Conservation (phyloP, 37 sponge, comb jelly and placozoan species). For the Chondrosia reniformis region DNA sequence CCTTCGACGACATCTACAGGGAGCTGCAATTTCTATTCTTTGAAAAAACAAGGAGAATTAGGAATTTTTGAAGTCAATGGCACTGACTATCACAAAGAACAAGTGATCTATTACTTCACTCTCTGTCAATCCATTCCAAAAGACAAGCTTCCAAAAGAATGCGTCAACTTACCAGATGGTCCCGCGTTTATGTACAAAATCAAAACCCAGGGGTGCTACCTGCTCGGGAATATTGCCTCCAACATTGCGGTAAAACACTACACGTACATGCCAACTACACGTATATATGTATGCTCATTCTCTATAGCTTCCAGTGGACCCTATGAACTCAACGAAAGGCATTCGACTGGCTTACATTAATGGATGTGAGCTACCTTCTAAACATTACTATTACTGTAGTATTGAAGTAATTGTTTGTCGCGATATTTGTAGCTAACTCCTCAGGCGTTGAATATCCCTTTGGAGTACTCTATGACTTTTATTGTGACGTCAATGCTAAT, state of each 20-base stretch:
- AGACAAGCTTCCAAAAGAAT: conserved; percentile 19
- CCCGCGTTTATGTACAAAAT: conserved; percentile 35
- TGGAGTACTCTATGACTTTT: conserved; percentile 51
- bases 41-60: conserved; percentile 4
- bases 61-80: background rate
- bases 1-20: conserved; percentile 23
- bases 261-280: background rate
- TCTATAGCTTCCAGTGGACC: conserved; percentile 64
- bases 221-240: conserved; percentile 31
- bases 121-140: conserved; percentile 30
- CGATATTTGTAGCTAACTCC: background rate
- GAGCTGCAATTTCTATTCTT: conserved; percentile 33
- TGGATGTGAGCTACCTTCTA: conserved; percentile 59
- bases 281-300: background rate
- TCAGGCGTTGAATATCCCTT: conserved; percentile 18
- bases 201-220: background rate
- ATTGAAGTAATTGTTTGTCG: too few species aligned
- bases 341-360: conserved; percentile 58
- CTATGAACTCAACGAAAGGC: conserved; percentile 37
- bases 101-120: conserved; percentile 16
- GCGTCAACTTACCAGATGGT: background rate
- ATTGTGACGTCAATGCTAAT: conserved; percentile 39
- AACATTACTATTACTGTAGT: too few species aligned
- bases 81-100: background rate
- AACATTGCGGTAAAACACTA: conserved; percentile 11